These are phyloP conservation scores for Latheticus oryzae DNA, from an alignment of 2,888 invertebrate species.

Conservation along the genomic window DNA sequence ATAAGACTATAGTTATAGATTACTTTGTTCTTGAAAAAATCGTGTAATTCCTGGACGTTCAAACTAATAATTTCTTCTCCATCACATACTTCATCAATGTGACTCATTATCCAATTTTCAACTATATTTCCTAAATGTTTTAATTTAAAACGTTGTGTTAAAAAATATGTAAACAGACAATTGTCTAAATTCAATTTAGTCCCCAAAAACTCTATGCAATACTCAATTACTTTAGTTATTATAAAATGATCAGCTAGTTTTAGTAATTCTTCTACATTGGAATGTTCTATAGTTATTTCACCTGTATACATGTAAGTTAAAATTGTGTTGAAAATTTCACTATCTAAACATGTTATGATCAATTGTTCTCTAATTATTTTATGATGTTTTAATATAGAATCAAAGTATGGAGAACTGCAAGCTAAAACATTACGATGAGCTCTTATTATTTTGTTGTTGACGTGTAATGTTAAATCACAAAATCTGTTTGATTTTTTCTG, in stretches of 20 bases:
- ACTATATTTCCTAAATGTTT: conserved; percentile 70
- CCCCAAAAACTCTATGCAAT: conserved; percentile 75
- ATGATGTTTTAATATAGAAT: conserved; percentile 70
- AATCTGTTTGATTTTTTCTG: conserved; percentile 71
- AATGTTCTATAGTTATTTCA: conserved; percentile 69
- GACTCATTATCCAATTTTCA: conserved; percentile 68
- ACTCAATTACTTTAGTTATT: conserved; percentile 70
- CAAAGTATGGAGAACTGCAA: conserved; percentile 74
- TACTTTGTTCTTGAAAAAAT: conserved; percentile 69
- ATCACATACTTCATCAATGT: conserved; percentile 68
- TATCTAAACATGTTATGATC: conserved; percentile 70
- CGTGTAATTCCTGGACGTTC: conserved; percentile 65
- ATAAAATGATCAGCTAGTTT: conserved; percentile 74
- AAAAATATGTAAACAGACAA: conserved; percentile 72
- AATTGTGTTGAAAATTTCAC: conserved; percentile 70
- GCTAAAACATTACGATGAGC: conserved; percentile 74
- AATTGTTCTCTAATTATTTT: conserved; percentile 69
- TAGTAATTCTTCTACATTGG: conserved; percentile 72
- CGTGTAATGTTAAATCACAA: conserved; percentile 72
- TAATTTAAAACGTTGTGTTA: conserved; percentile 72
- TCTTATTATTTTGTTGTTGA: conserved; percentile 70
- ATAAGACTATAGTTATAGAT: too few relatives aligned
- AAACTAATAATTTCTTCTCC: conserved; percentile 69
- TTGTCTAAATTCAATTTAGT: conserved; percentile 72
- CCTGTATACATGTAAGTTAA: conserved; percentile 77